Conservation (phyloP, 1,140 invertebrate species). For the Halyomorpha halys region DNA sequence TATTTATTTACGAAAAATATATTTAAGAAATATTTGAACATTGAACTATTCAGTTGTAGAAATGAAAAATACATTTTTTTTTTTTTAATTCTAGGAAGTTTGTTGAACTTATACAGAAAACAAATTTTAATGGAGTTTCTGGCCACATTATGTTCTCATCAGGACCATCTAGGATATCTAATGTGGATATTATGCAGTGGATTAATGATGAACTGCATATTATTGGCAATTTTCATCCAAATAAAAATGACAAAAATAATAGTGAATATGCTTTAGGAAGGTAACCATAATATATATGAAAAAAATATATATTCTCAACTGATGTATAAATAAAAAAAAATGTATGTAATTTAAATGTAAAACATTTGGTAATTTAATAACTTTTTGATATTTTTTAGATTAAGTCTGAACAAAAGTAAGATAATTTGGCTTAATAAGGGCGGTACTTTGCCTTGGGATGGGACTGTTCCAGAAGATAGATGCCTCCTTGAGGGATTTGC, state of each 20-base stretch:
- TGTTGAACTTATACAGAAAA: conserved; percentile 44
- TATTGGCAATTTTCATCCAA: conserved; percentile 55
- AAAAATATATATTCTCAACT: neutral
- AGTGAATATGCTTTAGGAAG: conserved; percentile 8
- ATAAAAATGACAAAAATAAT: neutral
- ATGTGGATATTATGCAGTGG: conserved; percentile 62
- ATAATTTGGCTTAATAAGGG: conserved; percentile 13
- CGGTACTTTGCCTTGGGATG: conserved; percentile 22
- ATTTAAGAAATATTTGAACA: too few relatives aligned
- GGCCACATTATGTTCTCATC: conserved; percentile 57
- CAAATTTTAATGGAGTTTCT: conserved; percentile 65
- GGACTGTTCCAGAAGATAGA: neutral
- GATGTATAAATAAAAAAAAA: neutral
- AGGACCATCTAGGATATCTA: conserved; percentile 54
- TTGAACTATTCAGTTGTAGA: too few relatives aligned
- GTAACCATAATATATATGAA: neutral
- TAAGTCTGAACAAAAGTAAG: neutral
- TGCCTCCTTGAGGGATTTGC: conserved; percentile 19
- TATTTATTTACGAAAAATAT: too few relatives aligned
- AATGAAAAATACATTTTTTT: too few relatives aligned
- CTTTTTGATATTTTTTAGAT: neutral
- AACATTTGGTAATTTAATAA: neutral
- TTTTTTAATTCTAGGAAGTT: conserved; percentile 38
- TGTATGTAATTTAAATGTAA: too few relatives aligned
- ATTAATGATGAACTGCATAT: conserved; percentile 42